Conservation (phyloP, 1,140 invertebrate species). For the Caenorhabditis tropicalis region DNA sequence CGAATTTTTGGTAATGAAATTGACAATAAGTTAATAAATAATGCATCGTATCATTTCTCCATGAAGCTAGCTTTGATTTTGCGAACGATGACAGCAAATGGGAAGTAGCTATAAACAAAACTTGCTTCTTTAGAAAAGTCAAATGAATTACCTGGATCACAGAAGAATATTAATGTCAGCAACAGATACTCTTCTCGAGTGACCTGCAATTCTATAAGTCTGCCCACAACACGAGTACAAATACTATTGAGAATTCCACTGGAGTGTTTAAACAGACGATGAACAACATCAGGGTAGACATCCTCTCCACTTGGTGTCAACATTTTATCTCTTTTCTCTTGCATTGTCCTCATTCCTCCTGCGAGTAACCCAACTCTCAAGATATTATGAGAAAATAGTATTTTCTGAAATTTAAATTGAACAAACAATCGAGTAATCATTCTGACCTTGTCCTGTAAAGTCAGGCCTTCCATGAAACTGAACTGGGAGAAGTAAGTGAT, state of each 20-base stretch:
- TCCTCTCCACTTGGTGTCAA: neutral
- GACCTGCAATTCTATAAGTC: neutral
- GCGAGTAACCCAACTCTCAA: neutral
- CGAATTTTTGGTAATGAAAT: neutral
- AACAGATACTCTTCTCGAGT: neutral
- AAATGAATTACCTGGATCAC: neutral
- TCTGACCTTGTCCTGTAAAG: neutral
- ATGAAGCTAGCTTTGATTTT: too few species aligned
- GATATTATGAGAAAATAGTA: neutral
- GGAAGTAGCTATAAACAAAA: too few species aligned
- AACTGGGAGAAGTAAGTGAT: neutral
- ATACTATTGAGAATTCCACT: neutral
- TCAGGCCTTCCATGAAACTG: neutral
- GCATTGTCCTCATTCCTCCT: neutral
- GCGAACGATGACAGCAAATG: too few species aligned
- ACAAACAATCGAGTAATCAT: neutral
- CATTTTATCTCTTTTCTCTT: neutral
- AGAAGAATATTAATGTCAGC: neutral
- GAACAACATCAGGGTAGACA: neutral
- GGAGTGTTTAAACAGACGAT: neutral
- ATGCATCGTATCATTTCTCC: too few species aligned
- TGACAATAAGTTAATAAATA: too few species aligned
- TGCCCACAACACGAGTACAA: neutral
- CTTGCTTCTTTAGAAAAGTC: too few species aligned
- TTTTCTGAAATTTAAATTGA: neutral